Evolutionary conservation across 2,113 vertebrate genomes (phyloP).

Genomic region (Protobothrops flavoviridis): DNA sequence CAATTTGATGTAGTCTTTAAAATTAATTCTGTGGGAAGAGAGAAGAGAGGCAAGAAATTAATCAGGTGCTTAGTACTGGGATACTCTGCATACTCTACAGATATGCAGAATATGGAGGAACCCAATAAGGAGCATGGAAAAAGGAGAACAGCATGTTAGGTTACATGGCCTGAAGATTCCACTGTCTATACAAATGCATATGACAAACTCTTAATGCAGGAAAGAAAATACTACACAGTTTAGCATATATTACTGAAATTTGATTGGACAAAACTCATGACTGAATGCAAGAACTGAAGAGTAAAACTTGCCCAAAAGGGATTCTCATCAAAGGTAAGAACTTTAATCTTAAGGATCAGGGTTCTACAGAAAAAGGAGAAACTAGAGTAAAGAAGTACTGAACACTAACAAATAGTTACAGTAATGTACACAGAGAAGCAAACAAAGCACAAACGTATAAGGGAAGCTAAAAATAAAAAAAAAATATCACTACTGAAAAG

Average conservation of each 20-base stretch:
- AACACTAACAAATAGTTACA: neutral
- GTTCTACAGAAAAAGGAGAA: neutral
- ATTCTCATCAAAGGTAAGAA: neutral
- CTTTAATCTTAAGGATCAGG: neutral
- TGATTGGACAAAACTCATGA: neutral
- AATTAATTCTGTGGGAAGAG: neutral
- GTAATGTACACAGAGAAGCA: neutral
- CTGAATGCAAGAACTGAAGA: neutral
- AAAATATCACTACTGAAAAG: neutral
- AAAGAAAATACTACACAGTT: neutral
- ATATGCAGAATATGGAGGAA: neutral
- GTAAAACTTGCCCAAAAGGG: neutral
- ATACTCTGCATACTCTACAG: neutral
- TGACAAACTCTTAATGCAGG: neutral
- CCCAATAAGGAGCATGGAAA: neutral
- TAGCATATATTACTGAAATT: neutral
- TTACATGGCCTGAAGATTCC: neutral
- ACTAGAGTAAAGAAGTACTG: neutral
- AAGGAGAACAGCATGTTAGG: neutral
- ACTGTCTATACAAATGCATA: neutral
- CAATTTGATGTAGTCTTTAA: neutral
- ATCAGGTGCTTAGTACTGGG: neutral
- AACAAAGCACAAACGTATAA: neutral
- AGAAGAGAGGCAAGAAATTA: neutral
- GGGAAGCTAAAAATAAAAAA: neutral